These are phyloP conservation scores for Carapus acus DNA, from an alignment of 2,797 vertebrate genomes.

Conservation along the genomic window DNA sequence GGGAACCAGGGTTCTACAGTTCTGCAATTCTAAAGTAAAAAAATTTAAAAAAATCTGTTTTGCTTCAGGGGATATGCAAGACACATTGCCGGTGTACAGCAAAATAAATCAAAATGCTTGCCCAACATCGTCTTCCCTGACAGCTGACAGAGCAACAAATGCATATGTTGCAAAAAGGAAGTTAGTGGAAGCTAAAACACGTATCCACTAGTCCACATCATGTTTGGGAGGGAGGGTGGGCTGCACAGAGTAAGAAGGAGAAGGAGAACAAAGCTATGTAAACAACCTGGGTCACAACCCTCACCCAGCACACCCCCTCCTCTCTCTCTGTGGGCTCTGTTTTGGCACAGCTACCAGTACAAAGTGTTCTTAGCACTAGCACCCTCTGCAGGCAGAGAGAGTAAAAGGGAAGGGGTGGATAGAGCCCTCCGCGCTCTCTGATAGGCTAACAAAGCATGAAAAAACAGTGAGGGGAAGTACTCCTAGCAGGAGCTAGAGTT, in stretches of 20 bases:
- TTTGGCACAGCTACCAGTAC: conserved; percentile 69
- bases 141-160: conserved; percentile 21
- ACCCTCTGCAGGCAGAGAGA: conserved; percentile 52
- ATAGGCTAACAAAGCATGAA: conserved; percentile 62
- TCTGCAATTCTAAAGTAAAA: too few relatives aligned
- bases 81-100: too few relatives aligned
- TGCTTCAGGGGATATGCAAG: too few relatives aligned
- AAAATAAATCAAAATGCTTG: too few relatives aligned
- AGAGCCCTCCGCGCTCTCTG: conserved; percentile 25
- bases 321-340: conserved; percentile 59
- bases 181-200: conserved; percentile 25
- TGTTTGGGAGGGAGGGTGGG: conserved; percentile 15
- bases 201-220: conserved; percentile 36
- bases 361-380: conserved; percentile 67
- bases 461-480: conserved; percentile 59
- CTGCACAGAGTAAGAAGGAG: conserved; percentile 29
- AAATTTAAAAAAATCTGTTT: too few relatives aligned
- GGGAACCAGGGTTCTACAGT: too few relatives aligned
- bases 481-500: conserved; percentile 42
- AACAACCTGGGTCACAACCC: conserved; percentile 66
- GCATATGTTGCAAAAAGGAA: conserved; percentile 25
- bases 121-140: conserved; percentile 35
- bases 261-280: conserved; percentile 60
- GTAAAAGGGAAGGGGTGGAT: conserved; percentile 54
- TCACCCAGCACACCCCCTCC: conserved; percentile 44